Percentiles rank a stretch among this genome's conserved stretches.
phyloP scores from a whole-genome alignment of 2,113 vertebrate genomes.

The Sander vitreus region DNA sequence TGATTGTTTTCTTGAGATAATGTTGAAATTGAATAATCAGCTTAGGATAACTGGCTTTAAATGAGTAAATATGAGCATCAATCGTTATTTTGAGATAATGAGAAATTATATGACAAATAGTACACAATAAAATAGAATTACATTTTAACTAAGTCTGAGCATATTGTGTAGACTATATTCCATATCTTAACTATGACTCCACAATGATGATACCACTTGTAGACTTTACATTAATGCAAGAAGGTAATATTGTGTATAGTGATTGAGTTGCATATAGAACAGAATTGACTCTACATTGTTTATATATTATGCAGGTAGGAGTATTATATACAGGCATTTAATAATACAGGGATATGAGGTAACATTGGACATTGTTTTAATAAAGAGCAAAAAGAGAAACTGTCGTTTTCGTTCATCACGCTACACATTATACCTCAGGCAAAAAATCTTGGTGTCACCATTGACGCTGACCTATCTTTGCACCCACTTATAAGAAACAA shows the following conservation, averaged over 20 bases:
- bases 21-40: not conserved
- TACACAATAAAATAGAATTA: not conserved
- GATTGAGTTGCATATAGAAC: too few species aligned
- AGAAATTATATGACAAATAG: not conserved
- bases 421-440: not conserved
- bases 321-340: not conserved
- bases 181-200: not conserved
- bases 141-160: not conserved
- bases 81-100: not conserved
- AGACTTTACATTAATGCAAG: not conserved
- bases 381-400: not conserved
- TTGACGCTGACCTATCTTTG: not conserved
- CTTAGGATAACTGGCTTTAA: conserved; percentile 1
- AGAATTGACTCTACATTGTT: not conserved
- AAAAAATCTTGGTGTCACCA: not conserved
- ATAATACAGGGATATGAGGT: not conserved
- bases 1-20: conserved; percentile 6
- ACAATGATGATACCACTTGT: not conserved
- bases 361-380: not conserved
- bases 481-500: not conserved
- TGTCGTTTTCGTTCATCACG: not conserved
- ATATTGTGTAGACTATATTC: not conserved
- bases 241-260: not conserved
- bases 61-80: not conserved
- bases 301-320: not conserved